Base-by-base conservation (phyloP, 2,113 vertebrate genomes). In the Solenodon paradoxus region DNA sequence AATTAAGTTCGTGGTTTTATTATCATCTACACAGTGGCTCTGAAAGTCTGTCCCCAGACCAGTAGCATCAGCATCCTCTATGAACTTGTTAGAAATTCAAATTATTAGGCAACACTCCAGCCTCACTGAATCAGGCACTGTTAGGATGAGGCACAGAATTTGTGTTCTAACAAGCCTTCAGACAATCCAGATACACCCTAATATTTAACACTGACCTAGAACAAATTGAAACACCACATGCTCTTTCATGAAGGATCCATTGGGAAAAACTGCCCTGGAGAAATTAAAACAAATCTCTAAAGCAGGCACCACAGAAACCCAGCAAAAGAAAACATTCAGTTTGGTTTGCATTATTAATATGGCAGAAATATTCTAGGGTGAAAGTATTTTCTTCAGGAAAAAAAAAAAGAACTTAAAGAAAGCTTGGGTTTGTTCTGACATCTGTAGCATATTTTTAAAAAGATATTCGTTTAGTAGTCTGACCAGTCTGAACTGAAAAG, bases 1-100 rank as follows among this genome's bases (percentile, higher is more conserved):
- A 47, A 64, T 80, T 68, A 68, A 87, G 47, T 49, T 40, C 69
- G 38, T 83, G 47, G 83, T 35, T 53, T 22, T 38, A n/a, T 84
- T 35, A 49, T 10, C 19, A 57, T 32, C 77, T 71, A 55, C 61
- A 78, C 38, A n/a, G 3, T 49, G 40, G 47, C 55, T 79, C 57
- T 35, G 53, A 84, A 42, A 47, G 13, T 51, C 16, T 42, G 26
- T 57, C 15, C 30, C 63, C 63, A 71, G 7, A 72, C 47, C 26
- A 64, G 10, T 1, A 71, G 38, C 53, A 49, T 35, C 63, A 42
- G 32, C 26, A 88, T 47, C 61, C 38, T 12, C 63, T 71, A 30
- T 42, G 83, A 96, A 84, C 28, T 32, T 88, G 20, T 47, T 51
- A 71, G 61, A 72, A 92, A 85, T 53, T 22, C 55, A 89, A 22